Conservation (phyloP, 2,797 vertebrate genomes). For the Leuciscus waleckii region DNA sequence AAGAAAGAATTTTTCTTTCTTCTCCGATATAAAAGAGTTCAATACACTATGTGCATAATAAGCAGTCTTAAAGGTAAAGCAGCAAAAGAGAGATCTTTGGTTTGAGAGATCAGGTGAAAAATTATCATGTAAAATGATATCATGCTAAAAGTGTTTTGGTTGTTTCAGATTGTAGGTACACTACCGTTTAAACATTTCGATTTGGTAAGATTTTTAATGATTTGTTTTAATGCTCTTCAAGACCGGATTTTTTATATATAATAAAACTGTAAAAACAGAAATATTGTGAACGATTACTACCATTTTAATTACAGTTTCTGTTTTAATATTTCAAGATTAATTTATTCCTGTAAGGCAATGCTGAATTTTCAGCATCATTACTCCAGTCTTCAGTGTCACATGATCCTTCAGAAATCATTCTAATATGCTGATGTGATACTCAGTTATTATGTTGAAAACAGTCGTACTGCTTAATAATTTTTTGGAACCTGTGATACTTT, state of each 20-base stretch:
- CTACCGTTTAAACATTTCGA: background rate
- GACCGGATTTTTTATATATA: background rate
- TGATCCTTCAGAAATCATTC: background rate
- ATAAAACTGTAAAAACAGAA: background rate
- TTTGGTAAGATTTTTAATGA: background rate
- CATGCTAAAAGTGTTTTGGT: background rate
- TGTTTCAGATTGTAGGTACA: background rate
- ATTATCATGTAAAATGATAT: background rate
- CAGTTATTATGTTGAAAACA: too few species aligned
- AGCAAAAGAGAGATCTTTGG: background rate
- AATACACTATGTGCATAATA: background rate
- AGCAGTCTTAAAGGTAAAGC: slow-evolving; percentile 5
- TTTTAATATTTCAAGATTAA: background rate
- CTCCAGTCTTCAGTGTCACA: background rate
- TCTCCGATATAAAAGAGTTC: background rate
- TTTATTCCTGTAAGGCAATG: background rate
- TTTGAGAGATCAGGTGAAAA: background rate
- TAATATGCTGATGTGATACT: background rate
- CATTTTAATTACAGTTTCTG: background rate
- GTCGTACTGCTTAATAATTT: too few species aligned
- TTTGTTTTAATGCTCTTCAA: background rate
- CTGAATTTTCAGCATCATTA: background rate
- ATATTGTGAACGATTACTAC: background rate
- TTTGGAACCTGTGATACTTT: too few species aligned
- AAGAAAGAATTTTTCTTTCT: background rate